Evolutionary conservation across 1,140 invertebrate genomes (phyloP).

Genomic region (Sinella curviseta): DNA sequence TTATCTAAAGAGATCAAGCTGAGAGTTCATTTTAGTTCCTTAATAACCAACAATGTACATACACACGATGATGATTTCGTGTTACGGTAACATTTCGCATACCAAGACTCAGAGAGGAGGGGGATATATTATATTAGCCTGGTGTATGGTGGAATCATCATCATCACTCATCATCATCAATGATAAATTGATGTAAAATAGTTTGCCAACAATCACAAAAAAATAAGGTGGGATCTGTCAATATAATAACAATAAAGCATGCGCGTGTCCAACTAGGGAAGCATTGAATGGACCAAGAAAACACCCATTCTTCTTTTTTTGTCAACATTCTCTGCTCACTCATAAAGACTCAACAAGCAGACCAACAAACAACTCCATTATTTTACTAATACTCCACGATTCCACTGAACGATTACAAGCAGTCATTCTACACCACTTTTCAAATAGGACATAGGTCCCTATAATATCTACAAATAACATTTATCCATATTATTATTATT

Average conservation of each 20-base stretch:
- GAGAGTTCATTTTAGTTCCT: neutral
- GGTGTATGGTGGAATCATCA: neutral
- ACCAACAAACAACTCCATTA: too few species aligned
- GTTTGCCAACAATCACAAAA: constrained; percentile 22
- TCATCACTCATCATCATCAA: constrained; percentile 15
- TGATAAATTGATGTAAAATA: constrained; percentile 19
- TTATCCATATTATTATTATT: too few species aligned
- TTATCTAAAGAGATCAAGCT: too few species aligned
- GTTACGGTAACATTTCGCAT: neutral
- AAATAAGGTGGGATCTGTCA: constrained; percentile 22
- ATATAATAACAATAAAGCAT: constrained; percentile 9
- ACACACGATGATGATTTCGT: neutral
- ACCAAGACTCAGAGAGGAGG: too few species aligned
- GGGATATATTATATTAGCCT: too few species aligned
- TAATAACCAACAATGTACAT: neutral
- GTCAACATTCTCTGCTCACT: too few species aligned
- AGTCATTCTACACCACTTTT: too few species aligned
- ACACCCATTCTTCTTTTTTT: constrained; percentile 18
- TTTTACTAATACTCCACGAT: too few species aligned
- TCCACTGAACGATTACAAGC: too few species aligned
- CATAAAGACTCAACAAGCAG: too few species aligned
- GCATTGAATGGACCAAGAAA: neutral
- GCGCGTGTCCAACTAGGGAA: constrained; percentile 18
- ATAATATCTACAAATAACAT: too few species aligned
- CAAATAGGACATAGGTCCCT: too few species aligned